A percentile compares a stretch with the other conserved stretches of the same genome.
phyloP scores from a whole-genome alignment of 2,113 vertebrate species.

The Tauraco erythrolophus region DNA sequence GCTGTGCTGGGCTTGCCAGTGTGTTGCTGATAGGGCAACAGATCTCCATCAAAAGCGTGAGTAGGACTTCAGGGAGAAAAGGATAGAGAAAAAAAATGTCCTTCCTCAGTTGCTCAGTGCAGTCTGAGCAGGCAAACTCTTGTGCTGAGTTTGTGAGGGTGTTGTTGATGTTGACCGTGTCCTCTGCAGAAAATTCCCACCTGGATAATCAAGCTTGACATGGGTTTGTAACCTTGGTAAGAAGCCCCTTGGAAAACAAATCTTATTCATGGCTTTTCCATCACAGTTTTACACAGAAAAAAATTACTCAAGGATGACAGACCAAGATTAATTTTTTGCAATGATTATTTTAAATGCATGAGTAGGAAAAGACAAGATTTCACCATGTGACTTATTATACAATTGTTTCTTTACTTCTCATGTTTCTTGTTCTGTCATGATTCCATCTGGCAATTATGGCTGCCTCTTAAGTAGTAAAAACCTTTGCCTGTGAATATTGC shows the following conservation, averaged over 20 bases:
- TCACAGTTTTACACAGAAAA: neutral
- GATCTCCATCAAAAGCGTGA: neutral
- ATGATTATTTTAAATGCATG: fast-evolving
- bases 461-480: neutral
- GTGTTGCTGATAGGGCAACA: neutral
- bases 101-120: neutral
- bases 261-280: neutral
- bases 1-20: neutral
- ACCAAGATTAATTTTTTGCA: neutral
- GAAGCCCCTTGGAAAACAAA: neutral
- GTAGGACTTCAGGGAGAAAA: neutral
- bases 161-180: fast-evolving
- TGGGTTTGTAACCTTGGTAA: neutral
- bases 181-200: neutral
- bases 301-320: neutral
- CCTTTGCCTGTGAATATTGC: neutral
- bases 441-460: neutral
- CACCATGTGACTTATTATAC: neutral
- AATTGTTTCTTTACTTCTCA: neutral
- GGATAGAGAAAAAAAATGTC: neutral
- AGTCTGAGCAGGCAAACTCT: neutral
- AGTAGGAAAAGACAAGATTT: neutral
- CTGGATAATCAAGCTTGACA: neutral
- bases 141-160: neutral
- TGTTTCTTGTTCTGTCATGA: neutral